These are phyloP conservation scores for Mastomys natalensis DNA, from an alignment of 2,113 vertebrate genomes.

Conservation along the genomic window DNA sequence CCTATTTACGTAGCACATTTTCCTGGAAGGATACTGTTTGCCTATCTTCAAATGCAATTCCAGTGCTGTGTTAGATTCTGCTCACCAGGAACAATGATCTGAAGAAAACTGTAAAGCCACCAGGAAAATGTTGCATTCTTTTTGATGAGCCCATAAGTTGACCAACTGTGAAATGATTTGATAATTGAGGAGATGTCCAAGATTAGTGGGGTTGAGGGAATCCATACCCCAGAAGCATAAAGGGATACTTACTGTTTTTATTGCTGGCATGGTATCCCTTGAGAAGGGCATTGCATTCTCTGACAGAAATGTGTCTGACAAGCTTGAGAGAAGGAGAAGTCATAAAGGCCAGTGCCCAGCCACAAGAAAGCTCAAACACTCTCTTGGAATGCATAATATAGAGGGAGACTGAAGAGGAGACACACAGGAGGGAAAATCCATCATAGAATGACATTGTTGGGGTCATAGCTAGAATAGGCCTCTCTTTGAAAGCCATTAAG, in stretches of 20 bases:
- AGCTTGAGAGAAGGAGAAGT: background rate
- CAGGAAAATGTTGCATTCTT: constrained; percentile 4
- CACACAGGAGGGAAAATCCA: background rate
- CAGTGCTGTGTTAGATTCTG: background rate
- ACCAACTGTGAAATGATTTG: background rate
- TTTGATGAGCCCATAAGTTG: background rate
- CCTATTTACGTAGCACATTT: background rate
- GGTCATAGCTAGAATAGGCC: background rate
- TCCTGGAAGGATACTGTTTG: background rate
- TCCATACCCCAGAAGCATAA: background rate
- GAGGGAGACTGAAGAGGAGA: background rate
- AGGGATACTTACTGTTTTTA: background rate
- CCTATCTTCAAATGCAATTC: background rate
- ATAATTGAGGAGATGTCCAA: background rate
- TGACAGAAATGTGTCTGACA: constrained; percentile 9
- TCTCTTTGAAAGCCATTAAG: background rate
- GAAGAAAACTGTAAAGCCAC: constrained; percentile 10
- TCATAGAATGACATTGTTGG: background rate
- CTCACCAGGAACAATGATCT: background rate
- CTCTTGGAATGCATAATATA: background rate
- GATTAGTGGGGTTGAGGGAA: background rate
- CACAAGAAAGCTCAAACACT: background rate
- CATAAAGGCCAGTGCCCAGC: background rate
- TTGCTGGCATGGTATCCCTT: background rate
- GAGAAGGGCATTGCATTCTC: background rate